phyloP scores from a whole-genome alignment of 1,140 invertebrate genomes.

The Eumeta japonica region DNA sequence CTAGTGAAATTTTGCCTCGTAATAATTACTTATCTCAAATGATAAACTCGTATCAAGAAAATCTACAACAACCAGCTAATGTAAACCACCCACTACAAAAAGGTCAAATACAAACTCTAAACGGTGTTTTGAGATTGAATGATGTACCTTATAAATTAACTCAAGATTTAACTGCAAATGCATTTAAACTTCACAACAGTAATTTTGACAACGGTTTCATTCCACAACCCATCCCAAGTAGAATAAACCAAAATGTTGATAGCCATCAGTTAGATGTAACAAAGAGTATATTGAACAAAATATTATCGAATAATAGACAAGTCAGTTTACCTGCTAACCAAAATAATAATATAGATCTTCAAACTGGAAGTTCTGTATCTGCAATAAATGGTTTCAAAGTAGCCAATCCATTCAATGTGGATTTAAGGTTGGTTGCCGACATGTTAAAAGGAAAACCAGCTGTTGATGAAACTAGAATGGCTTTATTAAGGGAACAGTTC shows the following conservation, averaged over 20 bases:
- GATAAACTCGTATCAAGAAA: constrained; percentile 24
- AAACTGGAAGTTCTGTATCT: constrained; percentile 26
- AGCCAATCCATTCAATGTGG: constrained; percentile 51
- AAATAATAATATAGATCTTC: constrained; percentile 34
- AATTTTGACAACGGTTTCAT: constrained; percentile 31
- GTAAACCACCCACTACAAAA: constrained; percentile 20
- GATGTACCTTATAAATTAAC: constrained; percentile 40
- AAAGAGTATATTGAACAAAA: constrained; percentile 33
- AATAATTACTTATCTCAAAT: constrained; percentile 21
- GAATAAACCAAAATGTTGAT: constrained; percentile 50
- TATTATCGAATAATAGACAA: constrained; percentile 34
- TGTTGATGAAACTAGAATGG: constrained; percentile 33
- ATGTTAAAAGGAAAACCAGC: constrained; percentile 48
- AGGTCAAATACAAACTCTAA: constrained; percentile 22
- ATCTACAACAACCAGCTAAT: constrained; percentile 20
- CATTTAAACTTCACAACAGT: constrained; percentile 23
- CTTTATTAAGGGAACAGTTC: constrained; percentile 31
- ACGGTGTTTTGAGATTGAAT: constrained; percentile 36
- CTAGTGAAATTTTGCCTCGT: no score
- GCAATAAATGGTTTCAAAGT: constrained; percentile 51
- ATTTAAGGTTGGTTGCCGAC: constrained; percentile 49
- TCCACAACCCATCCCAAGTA: constrained; percentile 30
- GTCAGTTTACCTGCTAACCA: constrained; percentile 20
- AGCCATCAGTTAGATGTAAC: constrained; percentile 45
- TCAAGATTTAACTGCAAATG: constrained; percentile 25